A percentile compares a stretch with the other conserved stretches of the same genome.
phyloP scores from a whole-genome alignment of 2,113 vertebrate genomes.

The Caranx ignobilis region DNA sequence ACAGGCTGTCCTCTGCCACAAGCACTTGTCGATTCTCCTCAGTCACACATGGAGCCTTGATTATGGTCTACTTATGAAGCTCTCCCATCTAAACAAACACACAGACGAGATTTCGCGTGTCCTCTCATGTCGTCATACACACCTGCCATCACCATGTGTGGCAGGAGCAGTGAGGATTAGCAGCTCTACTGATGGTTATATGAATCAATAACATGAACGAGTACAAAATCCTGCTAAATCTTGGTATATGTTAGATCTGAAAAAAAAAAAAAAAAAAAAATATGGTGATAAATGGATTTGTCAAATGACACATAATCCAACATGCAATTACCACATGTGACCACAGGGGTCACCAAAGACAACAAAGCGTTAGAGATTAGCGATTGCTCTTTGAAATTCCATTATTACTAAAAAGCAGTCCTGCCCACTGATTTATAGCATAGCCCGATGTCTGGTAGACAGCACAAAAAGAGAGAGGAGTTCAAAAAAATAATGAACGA shows the following conservation, averaged over 20 bases:
- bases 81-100: neutral
- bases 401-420: neutral
- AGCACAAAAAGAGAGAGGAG: neutral
- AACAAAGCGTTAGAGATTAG: no score
- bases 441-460: neutral
- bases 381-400: no score
- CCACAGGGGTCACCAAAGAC: no score
- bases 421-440: neutral
- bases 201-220: neutral
- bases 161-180: neutral
- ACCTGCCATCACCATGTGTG: neutral
- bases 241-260: neutral
- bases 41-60: neutral
- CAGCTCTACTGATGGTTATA: neutral
- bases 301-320: no score
- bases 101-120: neutral
- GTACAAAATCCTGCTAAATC: neutral
- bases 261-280: neutral
- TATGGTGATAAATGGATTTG: neutral
- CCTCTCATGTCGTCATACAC: neutral
- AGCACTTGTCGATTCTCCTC: slow-evolving; percentile 13
- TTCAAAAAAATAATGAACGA: neutral
- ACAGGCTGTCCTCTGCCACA: slow-evolving; percentile 25
- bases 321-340: no score
- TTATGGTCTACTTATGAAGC: slow-evolving; percentile 9